Conservation (phyloP, 2,797 vertebrate species). For the Liasis olivaceus region DNA sequence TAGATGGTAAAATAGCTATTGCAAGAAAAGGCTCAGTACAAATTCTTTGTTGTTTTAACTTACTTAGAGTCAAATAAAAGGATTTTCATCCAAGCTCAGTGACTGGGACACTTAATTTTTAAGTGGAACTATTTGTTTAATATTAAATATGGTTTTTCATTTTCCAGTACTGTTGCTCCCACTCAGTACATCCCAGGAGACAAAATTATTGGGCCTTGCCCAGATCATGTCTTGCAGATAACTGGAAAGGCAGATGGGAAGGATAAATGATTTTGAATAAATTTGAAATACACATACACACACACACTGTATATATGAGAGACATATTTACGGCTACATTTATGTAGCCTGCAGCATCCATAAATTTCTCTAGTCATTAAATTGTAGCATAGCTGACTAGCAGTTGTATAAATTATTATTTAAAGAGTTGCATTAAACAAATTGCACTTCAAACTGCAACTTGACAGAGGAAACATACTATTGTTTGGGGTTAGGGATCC, state of each 20-base stretch:
- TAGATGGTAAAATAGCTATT: constrained; percentile 48
- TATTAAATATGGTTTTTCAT: constrained; percentile 59
- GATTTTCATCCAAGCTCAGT: constrained; percentile 47
- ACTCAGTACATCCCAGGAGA: constrained; percentile 37
- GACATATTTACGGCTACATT: constrained; percentile 66
- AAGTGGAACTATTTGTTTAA: constrained; percentile 69
- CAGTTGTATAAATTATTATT: constrained; percentile 70
- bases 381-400: constrained; percentile 55
- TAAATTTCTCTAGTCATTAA: constrained; percentile 74
- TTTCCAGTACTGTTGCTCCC: constrained; percentile 16
- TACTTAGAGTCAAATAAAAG: constrained; percentile 30
- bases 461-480: constrained; percentile 57
- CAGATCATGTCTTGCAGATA: constrained; percentile 28
- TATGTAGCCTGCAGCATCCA: constrained; percentile 63
- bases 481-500: constrained; percentile 18
- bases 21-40: constrained; percentile 38
- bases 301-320: constrained; percentile 36
- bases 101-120: constrained; percentile 64
- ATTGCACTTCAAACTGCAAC: constrained; percentile 62
- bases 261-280: constrained; percentile 56
- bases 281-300: background rate
- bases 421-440: constrained; percentile 70
- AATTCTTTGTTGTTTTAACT: constrained; percentile 36
- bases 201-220: background rate
- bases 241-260: constrained; percentile 22